A percentile compares a stretch with the other conserved stretches of the same genome.
These are phyloP conservation scores for Caenorhabditis drosophilae DNA, from an alignment of 2,888 invertebrate genomes.

Conservation along the genomic window DNA sequence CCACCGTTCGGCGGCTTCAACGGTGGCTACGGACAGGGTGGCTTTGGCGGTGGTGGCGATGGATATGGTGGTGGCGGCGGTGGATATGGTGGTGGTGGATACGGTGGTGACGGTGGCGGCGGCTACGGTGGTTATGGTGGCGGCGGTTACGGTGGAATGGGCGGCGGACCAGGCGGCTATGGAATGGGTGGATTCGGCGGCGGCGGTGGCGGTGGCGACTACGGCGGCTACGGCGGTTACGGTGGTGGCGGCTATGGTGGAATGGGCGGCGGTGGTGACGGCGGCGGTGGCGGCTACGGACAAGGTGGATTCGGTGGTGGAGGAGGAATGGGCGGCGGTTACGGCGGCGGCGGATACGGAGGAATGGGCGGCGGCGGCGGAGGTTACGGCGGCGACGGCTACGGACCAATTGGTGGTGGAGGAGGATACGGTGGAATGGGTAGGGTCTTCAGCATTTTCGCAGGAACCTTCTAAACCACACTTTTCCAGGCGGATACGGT, in stretches of 20 bases:
- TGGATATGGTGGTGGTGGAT: slow-evolving; percentile 21
- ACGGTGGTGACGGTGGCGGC: slow-evolving; percentile 10
- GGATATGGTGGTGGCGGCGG: slow-evolving; percentile 34
- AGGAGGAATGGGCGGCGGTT: slow-evolving; percentile 18
- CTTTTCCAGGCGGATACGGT: slow-evolving; percentile 22
- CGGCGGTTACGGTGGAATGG: slow-evolving; percentile 39
- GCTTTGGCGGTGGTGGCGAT: slow-evolving; percentile 22
- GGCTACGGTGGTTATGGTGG: slow-evolving; percentile 32
- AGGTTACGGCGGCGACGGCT: slow-evolving; percentile 19
- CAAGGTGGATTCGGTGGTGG: slow-evolving; percentile 20
- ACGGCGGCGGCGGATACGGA: slow-evolving; percentile 16
- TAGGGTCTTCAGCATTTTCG: no score
- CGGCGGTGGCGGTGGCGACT: slow-evolving; percentile 18
- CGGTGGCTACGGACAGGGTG: slow-evolving; percentile 35
- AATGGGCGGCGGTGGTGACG: slow-evolving; percentile 9
- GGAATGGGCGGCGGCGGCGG: slow-evolving; percentile 25
- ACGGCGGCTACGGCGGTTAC: slow-evolving; percentile 20
- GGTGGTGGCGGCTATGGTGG: slow-evolving; percentile 13
- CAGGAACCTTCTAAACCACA: slow-evolving; percentile 9
- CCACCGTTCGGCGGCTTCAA: slow-evolving; percentile 35
- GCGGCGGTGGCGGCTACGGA: slow-evolving; percentile 15
- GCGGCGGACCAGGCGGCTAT: slow-evolving; percentile 37
- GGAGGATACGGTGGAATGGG: slow-evolving; percentile 26
- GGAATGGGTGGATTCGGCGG: slow-evolving; percentile 38
- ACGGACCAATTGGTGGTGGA: slow-evolving; percentile 11